These are phyloP conservation scores for Enteromius unitaeniatus DNA, from an alignment of 2,797 vertebrate species.

Conservation along the genomic window DNA sequence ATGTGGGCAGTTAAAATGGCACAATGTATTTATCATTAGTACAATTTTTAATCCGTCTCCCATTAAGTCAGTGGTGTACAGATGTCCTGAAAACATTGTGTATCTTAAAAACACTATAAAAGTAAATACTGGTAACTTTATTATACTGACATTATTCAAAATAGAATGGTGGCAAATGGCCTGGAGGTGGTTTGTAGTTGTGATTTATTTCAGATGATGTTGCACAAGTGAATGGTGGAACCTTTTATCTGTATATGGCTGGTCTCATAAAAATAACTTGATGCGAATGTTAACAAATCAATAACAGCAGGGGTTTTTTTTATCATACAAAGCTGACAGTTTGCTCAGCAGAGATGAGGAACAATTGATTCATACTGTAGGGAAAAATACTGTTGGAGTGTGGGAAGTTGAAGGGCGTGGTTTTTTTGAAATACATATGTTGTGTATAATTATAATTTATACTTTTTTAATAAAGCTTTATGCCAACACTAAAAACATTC, in stretches of 20 bases:
- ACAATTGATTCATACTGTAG: neutral
- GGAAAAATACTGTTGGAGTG: neutral
- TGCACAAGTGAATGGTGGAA: slow-evolving; percentile 10
- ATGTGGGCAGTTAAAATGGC: neutral
- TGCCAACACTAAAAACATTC: neutral
- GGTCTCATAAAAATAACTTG: slow-evolving; percentile 19
- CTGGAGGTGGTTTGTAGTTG: neutral
- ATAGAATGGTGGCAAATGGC: neutral
- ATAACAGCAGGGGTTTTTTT: neutral
- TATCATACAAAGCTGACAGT: neutral
- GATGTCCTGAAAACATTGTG: neutral
- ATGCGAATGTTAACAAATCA: slow-evolving; percentile 32
- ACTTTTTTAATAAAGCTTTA: neutral
- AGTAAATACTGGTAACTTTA: slow-evolving; percentile 21
- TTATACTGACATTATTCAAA: slow-evolving; percentile 22
- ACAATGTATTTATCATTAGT: neutral
- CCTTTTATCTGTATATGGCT: slow-evolving; percentile 10
- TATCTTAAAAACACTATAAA: slow-evolving; percentile 21
- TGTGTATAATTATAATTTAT: neutral
- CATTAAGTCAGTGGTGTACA: neutral
- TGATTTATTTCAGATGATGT: slow-evolving; percentile 32
- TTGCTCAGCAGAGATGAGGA: neutral
- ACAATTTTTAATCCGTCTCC: neutral
- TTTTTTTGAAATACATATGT: neutral
- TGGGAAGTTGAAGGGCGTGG: neutral